phyloP scores from a whole-genome alignment of 2,797 vertebrate genomes.

The Sebastes vulpes region DNA sequence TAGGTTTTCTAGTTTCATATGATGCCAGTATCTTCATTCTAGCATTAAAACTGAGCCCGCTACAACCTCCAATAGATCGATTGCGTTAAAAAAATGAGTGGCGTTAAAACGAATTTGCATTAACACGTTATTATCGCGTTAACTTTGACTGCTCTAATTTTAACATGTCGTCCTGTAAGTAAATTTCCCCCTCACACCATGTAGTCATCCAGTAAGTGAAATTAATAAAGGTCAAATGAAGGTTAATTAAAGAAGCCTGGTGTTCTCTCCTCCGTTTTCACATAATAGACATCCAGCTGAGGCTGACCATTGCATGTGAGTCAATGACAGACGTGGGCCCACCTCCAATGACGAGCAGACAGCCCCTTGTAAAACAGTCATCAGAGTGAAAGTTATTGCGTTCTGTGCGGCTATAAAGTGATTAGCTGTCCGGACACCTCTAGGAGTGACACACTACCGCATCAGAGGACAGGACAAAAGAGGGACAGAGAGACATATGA shows the following conservation, averaged over 20 bases:
- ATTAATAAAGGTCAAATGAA: neutral
- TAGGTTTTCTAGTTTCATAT: too few species aligned
- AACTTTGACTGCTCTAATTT: too few species aligned
- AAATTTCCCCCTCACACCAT: neutral
- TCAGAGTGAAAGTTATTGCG: conserved; percentile 28
- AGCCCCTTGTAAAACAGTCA: conserved; percentile 24
- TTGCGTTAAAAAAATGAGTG: too few species aligned
- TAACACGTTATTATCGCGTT: too few species aligned
- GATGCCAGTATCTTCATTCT: too few species aligned
- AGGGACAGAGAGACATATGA: neutral
- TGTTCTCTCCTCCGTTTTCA: neutral
- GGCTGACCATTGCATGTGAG: neutral
- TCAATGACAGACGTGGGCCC: conserved; percentile 15
- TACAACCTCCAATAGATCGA: too few species aligned
- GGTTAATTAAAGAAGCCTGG: neutral
- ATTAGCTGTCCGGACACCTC: conserved; percentile 22
- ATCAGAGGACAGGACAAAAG: conserved; percentile 24
- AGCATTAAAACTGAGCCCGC: too few species aligned
- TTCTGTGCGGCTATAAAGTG: conserved; percentile 17
- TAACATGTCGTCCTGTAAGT: neutral
- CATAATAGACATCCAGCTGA: neutral
- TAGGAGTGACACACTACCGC: neutral
- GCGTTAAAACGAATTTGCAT: too few species aligned
- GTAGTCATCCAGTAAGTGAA: neutral
- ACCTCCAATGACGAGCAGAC: neutral